Evolutionary conservation across 2,113 vertebrate species (phyloP).

Genomic region (Salvelinus namaycush): DNA sequence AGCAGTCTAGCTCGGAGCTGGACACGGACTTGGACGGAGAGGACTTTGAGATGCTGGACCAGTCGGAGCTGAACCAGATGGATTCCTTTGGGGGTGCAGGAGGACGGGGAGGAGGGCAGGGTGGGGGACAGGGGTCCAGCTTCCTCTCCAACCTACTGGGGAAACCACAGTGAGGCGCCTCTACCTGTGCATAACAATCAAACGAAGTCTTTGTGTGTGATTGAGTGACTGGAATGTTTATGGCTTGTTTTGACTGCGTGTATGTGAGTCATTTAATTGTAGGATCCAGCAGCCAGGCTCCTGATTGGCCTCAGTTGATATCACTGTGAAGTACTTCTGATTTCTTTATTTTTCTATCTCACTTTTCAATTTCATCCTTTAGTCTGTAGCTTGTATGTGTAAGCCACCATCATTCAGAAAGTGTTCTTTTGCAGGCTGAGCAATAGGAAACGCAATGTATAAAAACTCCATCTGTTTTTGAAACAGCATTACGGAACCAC

Average conservation of each 20-base stretch:
- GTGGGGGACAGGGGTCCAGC: slow-evolving; percentile 61
- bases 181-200: slow-evolving; percentile 8
- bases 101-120: slow-evolving; percentile 41
- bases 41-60: slow-evolving; percentile 98
- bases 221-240: not conserved
- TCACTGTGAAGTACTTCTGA: slow-evolving; percentile 75
- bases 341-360: slow-evolving; percentile 32
- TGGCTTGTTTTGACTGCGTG: slow-evolving; percentile 10
- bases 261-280: slow-evolving; percentile 34
- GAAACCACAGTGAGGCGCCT: slow-evolving; percentile 71
- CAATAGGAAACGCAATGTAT: slow-evolving; percentile 61
- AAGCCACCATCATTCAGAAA: slow-evolving; percentile 19
- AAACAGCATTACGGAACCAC: slow-evolving; percentile 61
- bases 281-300: slow-evolving; percentile 54
- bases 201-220: not conserved
- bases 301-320: slow-evolving; percentile 61
- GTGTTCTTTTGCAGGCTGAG: slow-evolving; percentile 66
- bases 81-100: slow-evolving; percentile 82
- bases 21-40: slow-evolving; percentile 93
- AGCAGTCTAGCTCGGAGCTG: slow-evolving; percentile 87
- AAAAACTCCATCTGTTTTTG: not conserved
- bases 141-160: slow-evolving; percentile 77
- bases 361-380: slow-evolving; percentile 23
- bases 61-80: slow-evolving; percentile 93
- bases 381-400: slow-evolving; percentile 19